Evolutionary conservation across 2,797 vertebrate species (phyloP), one percentile per base, ranked within the genome.

Genomic region (Melanotaenia nigrans): DNA sequence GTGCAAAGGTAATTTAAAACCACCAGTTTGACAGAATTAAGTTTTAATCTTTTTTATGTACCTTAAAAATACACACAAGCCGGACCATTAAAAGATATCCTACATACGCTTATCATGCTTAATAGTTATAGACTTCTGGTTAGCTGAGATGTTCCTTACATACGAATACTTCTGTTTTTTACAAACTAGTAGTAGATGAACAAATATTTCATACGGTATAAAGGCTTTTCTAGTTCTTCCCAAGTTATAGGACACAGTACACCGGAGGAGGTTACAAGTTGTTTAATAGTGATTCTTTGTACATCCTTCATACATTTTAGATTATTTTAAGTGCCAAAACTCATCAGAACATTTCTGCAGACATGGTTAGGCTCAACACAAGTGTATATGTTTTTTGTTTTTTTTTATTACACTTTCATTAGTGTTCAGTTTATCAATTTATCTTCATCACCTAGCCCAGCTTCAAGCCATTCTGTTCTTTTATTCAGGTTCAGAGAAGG

Each of bases 401-500:
- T 2, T 2, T 25, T 38, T 49, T 55, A 56, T 22, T 20, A 2
- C 18, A 30, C 8, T 60, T 10, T 30, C 4, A 42, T 72, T 73
- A 75, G 74, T 75, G 72, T 82, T 79, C 8, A 62, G 24, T 66
- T 65, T 25, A 56, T 3, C 5, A 0, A 24, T 61, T 47, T 68
- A 33, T 79, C 3, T 11, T 53, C 35, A 59, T 8, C 14, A 33
- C 25, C 8, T 22, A 30, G 66, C 32, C 61, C 63, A 66, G 47
- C 28, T 40, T 78, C 63, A 47, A 67, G 55, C 11, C 11, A 3
- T 64, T 40, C 4, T 4, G 3, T 51, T 32, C 5, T 69, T 85
- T 85, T 83, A 80, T 78, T 94, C 82, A 81, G 83, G 87, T 2
- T 96, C 95, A 56, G 79, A 73, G 93, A 96, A 99, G 59, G 87